Evolutionary conservation across 2,113 vertebrate species (phyloP), one percentile per base, ranked within the genome.

Genomic region (Hyperopisus bebe): DNA sequence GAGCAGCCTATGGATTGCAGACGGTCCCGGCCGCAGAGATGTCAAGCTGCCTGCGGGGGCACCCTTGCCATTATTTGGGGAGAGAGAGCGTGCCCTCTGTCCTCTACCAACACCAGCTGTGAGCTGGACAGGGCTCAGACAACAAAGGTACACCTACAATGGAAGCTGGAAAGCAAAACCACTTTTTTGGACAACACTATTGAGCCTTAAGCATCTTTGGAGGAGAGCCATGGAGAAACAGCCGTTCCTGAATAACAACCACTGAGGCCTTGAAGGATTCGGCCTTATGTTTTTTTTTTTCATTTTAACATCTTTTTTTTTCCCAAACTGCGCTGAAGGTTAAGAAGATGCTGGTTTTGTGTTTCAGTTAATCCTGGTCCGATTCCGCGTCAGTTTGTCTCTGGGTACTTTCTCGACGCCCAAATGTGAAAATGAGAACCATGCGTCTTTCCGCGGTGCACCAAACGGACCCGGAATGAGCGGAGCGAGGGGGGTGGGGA

Each of bases 201-300:
- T 93, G 93, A 98, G 98, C 98, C 98, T 99, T 99, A 98, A 95
- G 93, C 50, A 96, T 97, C 97, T 96, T 95, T 95, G 96, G 98
- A 97, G 95, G 96, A 98, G 96, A 98, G 97, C 98, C 98, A 97
- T 98, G 95, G 93, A 92, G 94, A 95, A 96, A 95, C 94, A 96
- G 95, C 95, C 95, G 96, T 96, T 96, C 95, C 94, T 95, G 94
- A 95, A 95, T 94, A 95, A 95, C 35, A 46, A 92, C 90, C 94
- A 92, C 92, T 50, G 92, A 92, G 92, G 91, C 93, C 92, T 96
- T 92, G 94, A 94, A 91, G 92, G 85, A 88, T 48, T 88, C 93
- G 94, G 95, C 94, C 94, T 93, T 91, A 89, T 55, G 87, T 88
- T 91, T 90, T 91, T 89, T 91, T 90, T 27, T 89, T 93, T 91